Conservation (phyloP, 23 tunicate species). For the Corella eumyota region DNA sequence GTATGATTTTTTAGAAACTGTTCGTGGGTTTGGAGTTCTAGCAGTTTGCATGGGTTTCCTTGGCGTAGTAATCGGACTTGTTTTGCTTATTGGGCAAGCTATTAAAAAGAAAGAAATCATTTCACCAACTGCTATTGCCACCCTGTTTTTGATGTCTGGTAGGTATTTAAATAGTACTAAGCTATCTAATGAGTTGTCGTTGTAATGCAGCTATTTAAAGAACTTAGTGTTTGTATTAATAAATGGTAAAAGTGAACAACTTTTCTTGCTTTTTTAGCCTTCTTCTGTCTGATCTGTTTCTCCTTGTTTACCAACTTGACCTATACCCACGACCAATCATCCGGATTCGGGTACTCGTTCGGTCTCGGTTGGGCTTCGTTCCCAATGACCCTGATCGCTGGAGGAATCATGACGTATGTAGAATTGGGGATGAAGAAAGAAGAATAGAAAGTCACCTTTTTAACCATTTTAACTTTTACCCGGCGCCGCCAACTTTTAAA, state of each 20-base stretch:
- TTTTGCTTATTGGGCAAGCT: background rate
- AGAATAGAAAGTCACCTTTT: too few species aligned
- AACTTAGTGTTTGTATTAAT: background rate
- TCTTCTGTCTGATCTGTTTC: constrained; percentile 42
- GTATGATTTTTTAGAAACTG: constrained; percentile 57
- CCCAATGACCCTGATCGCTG: constrained; percentile 48
- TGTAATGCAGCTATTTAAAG: background rate
- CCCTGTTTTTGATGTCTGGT: constrained; percentile 69
- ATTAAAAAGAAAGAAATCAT: constrained; percentile 15
- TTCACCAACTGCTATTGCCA: constrained; percentile 42
- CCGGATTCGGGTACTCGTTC: constrained; percentile 47
- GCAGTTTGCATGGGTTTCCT: constrained; percentile 23
- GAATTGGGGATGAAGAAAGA: constrained; percentile 8
- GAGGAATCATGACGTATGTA: constrained; percentile 25
- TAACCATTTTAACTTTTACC: too few species aligned
- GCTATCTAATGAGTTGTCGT: background rate
- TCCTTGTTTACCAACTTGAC: constrained; percentile 42
- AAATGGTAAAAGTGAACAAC: too few species aligned
- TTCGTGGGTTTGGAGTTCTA: constrained; percentile 67
- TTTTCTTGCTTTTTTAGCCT: constrained; percentile 42
- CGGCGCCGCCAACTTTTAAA: too few species aligned
- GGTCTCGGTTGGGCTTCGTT: constrained; percentile 52
- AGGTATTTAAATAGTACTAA: background rate
- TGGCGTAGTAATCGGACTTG: constrained; percentile 30
- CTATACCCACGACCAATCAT: background rate